A percentile compares a stretch with the other conserved stretches of the same genome.
These are phyloP conservation scores for Machaerirhynchus nigripectus DNA, from an alignment of 2,113 vertebrate genomes.

Conservation along the genomic window DNA sequence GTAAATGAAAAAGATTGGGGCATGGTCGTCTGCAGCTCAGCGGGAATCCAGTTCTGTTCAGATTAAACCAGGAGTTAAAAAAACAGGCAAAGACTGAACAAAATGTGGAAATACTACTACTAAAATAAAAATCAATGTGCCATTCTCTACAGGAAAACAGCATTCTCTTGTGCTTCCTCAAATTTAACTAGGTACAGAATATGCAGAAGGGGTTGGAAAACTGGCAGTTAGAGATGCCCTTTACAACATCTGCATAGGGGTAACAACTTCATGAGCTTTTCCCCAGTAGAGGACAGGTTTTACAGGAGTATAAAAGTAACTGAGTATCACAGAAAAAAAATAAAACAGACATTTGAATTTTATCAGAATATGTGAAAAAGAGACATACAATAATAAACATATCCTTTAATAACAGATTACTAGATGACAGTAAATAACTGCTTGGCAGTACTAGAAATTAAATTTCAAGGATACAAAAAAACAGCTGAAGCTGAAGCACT, in stretches of 20 bases:
- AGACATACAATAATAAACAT: background rate
- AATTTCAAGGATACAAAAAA: background rate
- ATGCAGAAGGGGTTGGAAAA: background rate
- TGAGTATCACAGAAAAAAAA: background rate
- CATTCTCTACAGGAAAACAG: background rate
- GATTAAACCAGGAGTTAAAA: background rate
- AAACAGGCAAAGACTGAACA: background rate
- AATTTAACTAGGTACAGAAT: background rate
- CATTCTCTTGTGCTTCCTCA: background rate
- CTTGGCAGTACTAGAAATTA: background rate
- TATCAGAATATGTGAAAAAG: background rate
- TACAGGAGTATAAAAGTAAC: background rate
- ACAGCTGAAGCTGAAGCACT: background rate
- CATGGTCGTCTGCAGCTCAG: background rate
- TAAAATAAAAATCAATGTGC: background rate
- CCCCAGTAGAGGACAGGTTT: background rate
- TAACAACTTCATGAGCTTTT: background rate
- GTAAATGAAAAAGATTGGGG: background rate
- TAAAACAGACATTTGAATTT: background rate
- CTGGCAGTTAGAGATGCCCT: background rate
- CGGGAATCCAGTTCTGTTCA: background rate
- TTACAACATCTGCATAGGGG: background rate
- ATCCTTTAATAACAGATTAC: background rate
- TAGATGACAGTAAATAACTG: background rate
- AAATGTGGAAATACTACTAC: background rate